Evolutionary conservation across 1,140 invertebrate genomes (phyloP), one percentile per base, ranked within the genome.

Genomic region (Lerema accius): DNA sequence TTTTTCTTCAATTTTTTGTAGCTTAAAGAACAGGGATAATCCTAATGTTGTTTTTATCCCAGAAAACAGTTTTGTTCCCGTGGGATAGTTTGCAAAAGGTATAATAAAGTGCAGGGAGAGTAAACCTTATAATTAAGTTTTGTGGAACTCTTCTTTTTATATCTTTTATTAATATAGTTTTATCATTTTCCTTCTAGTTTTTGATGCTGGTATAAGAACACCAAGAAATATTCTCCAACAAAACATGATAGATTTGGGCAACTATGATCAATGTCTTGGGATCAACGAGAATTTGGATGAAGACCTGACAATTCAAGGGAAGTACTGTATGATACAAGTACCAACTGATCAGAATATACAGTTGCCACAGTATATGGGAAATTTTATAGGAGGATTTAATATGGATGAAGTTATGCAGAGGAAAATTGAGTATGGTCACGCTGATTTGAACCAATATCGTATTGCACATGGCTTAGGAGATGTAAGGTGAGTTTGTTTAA

Each of bases 211-310:
- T 32, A 56, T 76, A 32, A 76, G 79, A 65, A 63, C 69, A 7
- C 81, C 81, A 35, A 70, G 66, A 48, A 75, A 77, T 19, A 46
- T 84, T 13, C 11, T 78, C 5, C 6, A 69, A 50, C 72, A 68
- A 7, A 84, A 84, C 17, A 50, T 64, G n/a, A 60, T 66, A 2
- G 77, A 84, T 10, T 28, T 80, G 4, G 79, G 79, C 0, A 80
- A 79, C 39, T 83, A 79, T 32, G 46, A 75, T 23, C 70, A 80
- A 73, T 86, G 83, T 63, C 49, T 86, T 1, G 70, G 17, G 0
- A 78, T 86, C 23, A 63, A 68, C 19, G 26, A 68, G 39, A 35
- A 64, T 2, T 19, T 61, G 46, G 28, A 65, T 7, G 46, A 63
- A 17, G 50, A 68, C 13, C 58, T 62, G 9, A 49, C 40, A 14